phyloP scores from a whole-genome alignment of 2,113 vertebrate species.

The Arvicanthis niloticus region DNA sequence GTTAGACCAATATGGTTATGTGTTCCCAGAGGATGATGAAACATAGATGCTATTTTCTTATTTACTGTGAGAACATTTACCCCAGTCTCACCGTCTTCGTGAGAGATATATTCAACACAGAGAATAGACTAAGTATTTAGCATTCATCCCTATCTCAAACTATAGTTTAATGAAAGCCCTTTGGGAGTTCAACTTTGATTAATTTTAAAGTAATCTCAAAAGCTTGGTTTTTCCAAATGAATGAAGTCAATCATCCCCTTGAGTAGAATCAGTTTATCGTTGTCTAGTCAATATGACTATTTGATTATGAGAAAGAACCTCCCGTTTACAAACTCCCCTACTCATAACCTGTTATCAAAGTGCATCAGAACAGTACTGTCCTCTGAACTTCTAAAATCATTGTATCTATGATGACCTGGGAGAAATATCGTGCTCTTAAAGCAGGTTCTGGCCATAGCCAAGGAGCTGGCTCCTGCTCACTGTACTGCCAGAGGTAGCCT shows the following conservation, averaged over 20 bases:
- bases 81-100: neutral
- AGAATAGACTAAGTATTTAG: neutral
- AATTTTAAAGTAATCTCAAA: neutral
- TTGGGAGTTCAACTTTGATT: neutral
- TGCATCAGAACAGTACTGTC: neutral
- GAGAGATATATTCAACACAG: neutral
- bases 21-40: neutral
- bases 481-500: neutral
- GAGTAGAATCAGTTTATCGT: neutral
- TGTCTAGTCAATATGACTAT: neutral
- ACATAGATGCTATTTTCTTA: neutral
- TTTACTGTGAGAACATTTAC: neutral
- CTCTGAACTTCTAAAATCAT: neutral
- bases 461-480: neutral
- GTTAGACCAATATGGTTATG: neutral
- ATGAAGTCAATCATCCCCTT: neutral
- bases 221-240: neutral
- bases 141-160: neutral
- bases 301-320: neutral
- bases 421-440: neutral
- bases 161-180: neutral
- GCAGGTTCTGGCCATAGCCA: neutral
- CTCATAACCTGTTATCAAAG: neutral
- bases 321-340: too few relatives aligned
- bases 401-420: rapidly evolving